A percentile compares a stretch with the other conserved stretches of the same genome.
These are phyloP conservation scores for Trichonephila inaurata DNA, from an alignment of 1,140 invertebrate genomes.

Conservation along the genomic window DNA sequence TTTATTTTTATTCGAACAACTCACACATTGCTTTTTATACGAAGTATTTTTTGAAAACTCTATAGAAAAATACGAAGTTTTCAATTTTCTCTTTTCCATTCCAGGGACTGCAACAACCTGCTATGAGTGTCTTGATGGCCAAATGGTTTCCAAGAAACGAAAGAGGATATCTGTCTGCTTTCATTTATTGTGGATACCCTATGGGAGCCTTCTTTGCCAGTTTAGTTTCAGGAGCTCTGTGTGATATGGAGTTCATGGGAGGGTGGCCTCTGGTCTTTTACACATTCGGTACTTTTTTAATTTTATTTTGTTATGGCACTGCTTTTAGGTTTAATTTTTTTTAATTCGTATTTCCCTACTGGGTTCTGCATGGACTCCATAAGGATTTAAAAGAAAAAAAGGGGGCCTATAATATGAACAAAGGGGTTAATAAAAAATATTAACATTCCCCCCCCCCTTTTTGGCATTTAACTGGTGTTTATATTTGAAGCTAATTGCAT, in stretches of 20 bases:
- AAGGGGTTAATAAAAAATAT: too few species aligned
- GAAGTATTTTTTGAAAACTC: background rate
- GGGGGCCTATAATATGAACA: too few species aligned
- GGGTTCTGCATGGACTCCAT: too few species aligned
- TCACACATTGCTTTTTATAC: background rate
- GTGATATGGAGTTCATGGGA: slow-evolving; percentile 34
- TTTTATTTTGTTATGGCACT: too few species aligned
- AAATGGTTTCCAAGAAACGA: slow-evolving; percentile 68
- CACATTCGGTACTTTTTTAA: slow-evolving; percentile 25
- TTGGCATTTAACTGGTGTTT: too few species aligned
- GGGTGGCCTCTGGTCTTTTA: slow-evolving; percentile 74
- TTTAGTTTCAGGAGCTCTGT: slow-evolving; percentile 22
- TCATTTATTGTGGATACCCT: slow-evolving; percentile 66
- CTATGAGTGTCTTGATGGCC: slow-evolving; percentile 58
- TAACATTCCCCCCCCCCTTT: too few species aligned
- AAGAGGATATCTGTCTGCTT: slow-evolving; percentile 61
- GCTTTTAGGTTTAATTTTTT: too few species aligned
- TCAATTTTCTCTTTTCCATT: background rate
- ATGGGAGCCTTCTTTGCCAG: slow-evolving; percentile 63
- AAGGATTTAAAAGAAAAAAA: too few species aligned
- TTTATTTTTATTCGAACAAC: background rate
- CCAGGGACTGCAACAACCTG: slow-evolving; percentile 31
- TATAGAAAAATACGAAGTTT: background rate
- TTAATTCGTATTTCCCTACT: too few species aligned
- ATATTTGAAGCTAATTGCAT: too few species aligned